phyloP scores from a whole-genome alignment of 1,140 invertebrate genomes.

The Coelopa frigida region DNA sequence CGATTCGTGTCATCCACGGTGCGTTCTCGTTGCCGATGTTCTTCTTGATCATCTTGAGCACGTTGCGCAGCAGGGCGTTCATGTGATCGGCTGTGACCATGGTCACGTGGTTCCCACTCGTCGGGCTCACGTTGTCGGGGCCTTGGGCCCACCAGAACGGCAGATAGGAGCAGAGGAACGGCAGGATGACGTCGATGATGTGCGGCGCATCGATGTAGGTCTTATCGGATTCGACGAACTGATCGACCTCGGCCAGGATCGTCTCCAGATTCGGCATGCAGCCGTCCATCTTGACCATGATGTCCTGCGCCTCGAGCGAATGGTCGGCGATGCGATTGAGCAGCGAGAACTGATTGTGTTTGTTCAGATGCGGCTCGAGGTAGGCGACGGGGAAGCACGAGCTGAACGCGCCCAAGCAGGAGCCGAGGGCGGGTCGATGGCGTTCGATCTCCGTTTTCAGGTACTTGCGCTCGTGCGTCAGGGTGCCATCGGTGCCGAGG shows the following conservation, averaged over 20 bases:
- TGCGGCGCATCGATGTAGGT: constrained; percentile 89
- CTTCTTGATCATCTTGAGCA: constrained; percentile 93
- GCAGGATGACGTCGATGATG: constrained; percentile 95
- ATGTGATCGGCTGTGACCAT: constrained; percentile 97
- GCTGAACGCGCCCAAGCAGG: constrained; percentile 95
- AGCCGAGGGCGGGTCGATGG: constrained; percentile 79
- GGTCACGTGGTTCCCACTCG: constrained; percentile 83
- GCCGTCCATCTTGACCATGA: constrained; percentile 91
- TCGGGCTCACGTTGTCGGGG: constrained; percentile 87
- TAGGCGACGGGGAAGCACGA: constrained; percentile 98
- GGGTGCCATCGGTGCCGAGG: constrained; percentile 70
- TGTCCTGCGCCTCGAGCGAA: constrained; percentile 95
- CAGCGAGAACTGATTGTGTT: constrained; percentile 93
- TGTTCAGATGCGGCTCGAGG: constrained; percentile 94
- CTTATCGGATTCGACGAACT: constrained; percentile 89
- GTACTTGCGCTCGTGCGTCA: constrained; percentile 83
- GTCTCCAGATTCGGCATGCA: constrained; percentile 91
- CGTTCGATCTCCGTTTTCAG: constrained; percentile 85
- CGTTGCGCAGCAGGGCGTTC: constrained; percentile 92
- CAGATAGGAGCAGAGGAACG: constrained; percentile 92
- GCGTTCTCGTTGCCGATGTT: constrained; percentile 94
- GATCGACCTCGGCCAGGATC: constrained; percentile 86
- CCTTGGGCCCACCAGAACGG: constrained; percentile 98
- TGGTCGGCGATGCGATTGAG: constrained; percentile 91
- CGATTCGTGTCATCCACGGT: constrained; percentile 98